These are phyloP conservation scores for Paramuricea clavata DNA, from an alignment of 92 coral and sea anemone species.

Conservation along the genomic window DNA sequence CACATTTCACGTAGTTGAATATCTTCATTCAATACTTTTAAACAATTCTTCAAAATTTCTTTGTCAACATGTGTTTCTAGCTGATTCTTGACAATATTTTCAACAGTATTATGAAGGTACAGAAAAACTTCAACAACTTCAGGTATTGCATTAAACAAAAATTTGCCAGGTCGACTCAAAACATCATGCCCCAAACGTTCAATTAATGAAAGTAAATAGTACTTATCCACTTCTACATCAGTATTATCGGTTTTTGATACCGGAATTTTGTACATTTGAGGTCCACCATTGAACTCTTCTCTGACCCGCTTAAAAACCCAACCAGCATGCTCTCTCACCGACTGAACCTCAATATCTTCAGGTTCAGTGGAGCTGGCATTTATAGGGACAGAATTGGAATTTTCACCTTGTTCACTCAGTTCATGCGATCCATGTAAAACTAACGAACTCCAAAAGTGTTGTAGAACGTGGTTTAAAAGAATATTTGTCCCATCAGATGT, in stretches of 20 bases:
- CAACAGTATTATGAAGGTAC: conserved; percentile 1
- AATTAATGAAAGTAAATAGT: background rate
- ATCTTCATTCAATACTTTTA: background rate
- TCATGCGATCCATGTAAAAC: background rate
- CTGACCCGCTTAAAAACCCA: conserved; percentile 10
- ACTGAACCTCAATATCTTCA: background rate
- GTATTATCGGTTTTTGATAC: background rate
- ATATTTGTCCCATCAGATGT: conserved; percentile 4
- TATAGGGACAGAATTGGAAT: background rate
- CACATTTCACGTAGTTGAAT: background rate
- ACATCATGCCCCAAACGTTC: background rate
- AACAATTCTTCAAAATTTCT: background rate
- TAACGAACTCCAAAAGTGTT: conserved; percentile 30
- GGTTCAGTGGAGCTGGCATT: background rate
- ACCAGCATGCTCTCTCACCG: conserved; percentile 35
- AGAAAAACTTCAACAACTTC: background rate
- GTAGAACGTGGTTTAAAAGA: conserved; percentile 24
- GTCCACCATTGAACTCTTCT: background rate
- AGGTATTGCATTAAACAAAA: background rate
- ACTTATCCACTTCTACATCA: background rate
- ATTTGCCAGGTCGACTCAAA: background rate
- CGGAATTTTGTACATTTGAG: background rate
- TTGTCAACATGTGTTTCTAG: background rate
- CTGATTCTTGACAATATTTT: background rate
- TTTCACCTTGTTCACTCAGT: background rate